Base-by-base conservation (phyloP, 2,113 vertebrate species). In the Gasterosteus aculeatus region DNA sequence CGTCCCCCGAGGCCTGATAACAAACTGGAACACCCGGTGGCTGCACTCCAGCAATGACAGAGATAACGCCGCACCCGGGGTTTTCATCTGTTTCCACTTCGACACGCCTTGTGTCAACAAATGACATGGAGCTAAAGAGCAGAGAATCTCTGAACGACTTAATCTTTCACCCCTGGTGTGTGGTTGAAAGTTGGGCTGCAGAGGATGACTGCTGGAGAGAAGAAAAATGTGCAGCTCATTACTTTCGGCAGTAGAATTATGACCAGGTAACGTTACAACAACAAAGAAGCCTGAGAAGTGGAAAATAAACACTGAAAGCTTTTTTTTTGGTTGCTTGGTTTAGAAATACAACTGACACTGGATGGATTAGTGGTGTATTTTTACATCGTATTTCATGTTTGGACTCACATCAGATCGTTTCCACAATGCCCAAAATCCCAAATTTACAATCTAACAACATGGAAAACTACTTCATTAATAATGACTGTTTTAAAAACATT, bases 51-150 rank as follows among this genome's bases (percentile, higher is more conserved):
- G 70, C 77, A 54, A 71, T 80, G 22, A 69, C 9, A 46, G 57
- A 83, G 80, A 87, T 77, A 80, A 87, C 47, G 31, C 64, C 5
- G 15, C 79, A 59, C 65, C 83, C 83, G 68, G 75, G 15, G 31
- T 78, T 86, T 73, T 83, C 72, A 78, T 83, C 68, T 69, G 69
- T 74, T 85, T 78, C 70, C 62, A 56, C 75, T 80, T 78, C 69
- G 61, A 59, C 59, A 42, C 65, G 77, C 81, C 62, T 73, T 73
- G 51, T 84, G 80, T 85, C 85, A 79, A 89, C 72, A 77, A 72
- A 63, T 35, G 39, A 72, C 54, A 65, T 0, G 7, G 39, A 77
- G 77, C 49, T 46, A 11, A 29, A 70, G 62, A 81, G 69, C 18
- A 33, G 51, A 69, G 29, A 22, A 19, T 57, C 67, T 74, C n/a